A percentile compares a stretch with the other conserved stretches of the same genome.
Conservation (phyloP, 2,113 vertebrate genomes). For the Atrichornis clamosus region DNA sequence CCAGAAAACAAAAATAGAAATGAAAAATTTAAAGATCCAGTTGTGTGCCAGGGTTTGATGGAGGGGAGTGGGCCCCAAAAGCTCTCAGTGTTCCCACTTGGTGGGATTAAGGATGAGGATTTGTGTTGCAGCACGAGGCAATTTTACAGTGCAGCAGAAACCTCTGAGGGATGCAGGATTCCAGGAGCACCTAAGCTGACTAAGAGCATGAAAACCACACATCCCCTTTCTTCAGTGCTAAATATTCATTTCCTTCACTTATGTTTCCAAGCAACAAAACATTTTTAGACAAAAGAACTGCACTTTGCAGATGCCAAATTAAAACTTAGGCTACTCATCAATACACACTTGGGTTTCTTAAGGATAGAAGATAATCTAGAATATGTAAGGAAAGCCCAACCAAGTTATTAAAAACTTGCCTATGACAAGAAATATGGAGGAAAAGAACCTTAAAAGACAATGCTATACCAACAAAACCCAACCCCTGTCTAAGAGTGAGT, state of each 20-base stretch:
- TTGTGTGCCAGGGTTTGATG: background rate
- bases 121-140: background rate
- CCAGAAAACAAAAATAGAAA: background rate
- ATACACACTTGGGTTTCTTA: background rate
- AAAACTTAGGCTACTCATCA: constrained; percentile 26
- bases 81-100: background rate
- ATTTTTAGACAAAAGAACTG: constrained; percentile 41
- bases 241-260: constrained; percentile 14
- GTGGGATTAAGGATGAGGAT: background rate
- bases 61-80: background rate
- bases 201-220: background rate
- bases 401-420: background rate
- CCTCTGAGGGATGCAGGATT: background rate
- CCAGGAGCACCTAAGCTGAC: background rate
- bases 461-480: background rate
- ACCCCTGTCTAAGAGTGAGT: background rate
- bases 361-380: background rate
- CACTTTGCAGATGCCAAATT: constrained; percentile 9
- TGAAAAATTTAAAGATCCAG: background rate
- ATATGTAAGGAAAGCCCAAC: background rate
- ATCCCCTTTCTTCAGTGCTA: background rate
- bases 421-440: background rate
- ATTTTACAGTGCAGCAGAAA: constrained; percentile 37
- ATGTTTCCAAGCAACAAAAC: constrained; percentile 55
- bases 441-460: background rate